Conservation (phyloP, 2,888 invertebrate species). For the Noctua janthina region DNA sequence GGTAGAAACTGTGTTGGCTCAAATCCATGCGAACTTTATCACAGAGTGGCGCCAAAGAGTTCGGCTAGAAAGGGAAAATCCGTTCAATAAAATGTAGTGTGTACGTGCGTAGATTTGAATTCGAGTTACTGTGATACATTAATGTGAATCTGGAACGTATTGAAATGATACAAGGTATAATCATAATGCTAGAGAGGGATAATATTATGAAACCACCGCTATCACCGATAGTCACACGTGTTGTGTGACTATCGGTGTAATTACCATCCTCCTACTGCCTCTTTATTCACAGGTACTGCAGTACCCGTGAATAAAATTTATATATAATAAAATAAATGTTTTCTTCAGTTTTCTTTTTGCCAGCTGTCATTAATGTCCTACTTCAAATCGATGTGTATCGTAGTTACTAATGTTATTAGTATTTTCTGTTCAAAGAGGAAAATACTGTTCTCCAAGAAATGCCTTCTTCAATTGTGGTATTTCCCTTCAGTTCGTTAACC, state of each 20-base stretch:
- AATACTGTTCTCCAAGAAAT: neutral
- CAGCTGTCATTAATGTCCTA: neutral
- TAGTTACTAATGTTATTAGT: neutral
- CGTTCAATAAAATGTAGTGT: slow-evolving; percentile 46
- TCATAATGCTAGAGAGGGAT: too few relatives aligned
- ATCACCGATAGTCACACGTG: too few relatives aligned
- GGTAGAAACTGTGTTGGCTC: slow-evolving; percentile 56
- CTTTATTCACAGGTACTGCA: neutral
- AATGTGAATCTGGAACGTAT: neutral
- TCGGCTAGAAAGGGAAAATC: slow-evolving; percentile 47
- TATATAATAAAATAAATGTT: neutral
- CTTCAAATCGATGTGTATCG: too few relatives aligned
- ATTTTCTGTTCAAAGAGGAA: neutral
- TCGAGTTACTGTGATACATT: slow-evolving; percentile 17
- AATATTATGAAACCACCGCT: too few relatives aligned
- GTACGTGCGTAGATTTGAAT: slow-evolving; percentile 37
- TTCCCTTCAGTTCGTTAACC: slow-evolving; percentile 51
- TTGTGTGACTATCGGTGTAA: neutral
- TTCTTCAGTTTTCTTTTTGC: neutral
- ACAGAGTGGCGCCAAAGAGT: slow-evolving; percentile 54
- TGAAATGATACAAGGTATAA: neutral
- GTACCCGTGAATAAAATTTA: too few relatives aligned
- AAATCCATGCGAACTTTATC: slow-evolving; percentile 57
- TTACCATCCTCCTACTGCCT: neutral
- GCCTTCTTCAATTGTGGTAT: neutral